These are phyloP conservation scores for Octonoba sinensis DNA, from an alignment of 2,888 invertebrate genomes.

Conservation along the genomic window DNA sequence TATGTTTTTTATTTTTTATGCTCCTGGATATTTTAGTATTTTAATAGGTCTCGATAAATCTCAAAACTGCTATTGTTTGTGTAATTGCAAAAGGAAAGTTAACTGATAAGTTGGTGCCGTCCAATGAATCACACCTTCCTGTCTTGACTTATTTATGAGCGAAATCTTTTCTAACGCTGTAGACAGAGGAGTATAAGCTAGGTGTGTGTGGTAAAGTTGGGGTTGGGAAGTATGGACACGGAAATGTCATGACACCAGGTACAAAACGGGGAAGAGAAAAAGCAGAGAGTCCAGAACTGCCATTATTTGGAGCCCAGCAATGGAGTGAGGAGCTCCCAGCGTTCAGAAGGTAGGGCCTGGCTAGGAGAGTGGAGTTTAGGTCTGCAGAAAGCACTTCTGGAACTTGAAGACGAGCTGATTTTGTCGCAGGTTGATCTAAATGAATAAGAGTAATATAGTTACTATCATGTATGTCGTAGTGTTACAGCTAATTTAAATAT, in stretches of 20 bases:
- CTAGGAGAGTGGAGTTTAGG: background rate
- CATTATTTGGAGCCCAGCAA: slow-evolving; percentile 29
- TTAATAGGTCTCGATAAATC: too few species aligned
- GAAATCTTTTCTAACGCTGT: slow-evolving; percentile 25
- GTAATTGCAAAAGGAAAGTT: too few species aligned
- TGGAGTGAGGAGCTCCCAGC: slow-evolving; percentile 9
- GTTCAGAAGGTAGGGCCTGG: slow-evolving; percentile 12
- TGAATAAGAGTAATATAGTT: background rate
- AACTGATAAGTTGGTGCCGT: too few species aligned
- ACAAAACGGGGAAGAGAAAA: slow-evolving; percentile 39
- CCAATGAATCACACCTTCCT: too few species aligned
- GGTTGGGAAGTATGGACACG: slow-evolving; percentile 29
- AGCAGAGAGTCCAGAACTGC: slow-evolving; percentile 24
- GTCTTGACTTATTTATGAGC: slow-evolving; percentile 13
- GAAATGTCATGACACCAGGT: slow-evolving; percentile 34
- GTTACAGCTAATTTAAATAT: too few species aligned
- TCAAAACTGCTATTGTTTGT: too few species aligned
- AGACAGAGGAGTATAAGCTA: slow-evolving; percentile 14
- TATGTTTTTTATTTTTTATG: too few species aligned
- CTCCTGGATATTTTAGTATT: too few species aligned
- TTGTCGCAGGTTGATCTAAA: slow-evolving; percentile 1
- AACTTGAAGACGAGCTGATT: background rate
- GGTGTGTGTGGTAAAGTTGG: background rate
- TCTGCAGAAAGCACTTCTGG: slow-evolving; percentile 1
- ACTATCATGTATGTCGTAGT: too few species aligned